Evolutionary conservation across 2,113 vertebrate species (phyloP).

Genomic region (Datnioides undecimradiatus): DNA sequence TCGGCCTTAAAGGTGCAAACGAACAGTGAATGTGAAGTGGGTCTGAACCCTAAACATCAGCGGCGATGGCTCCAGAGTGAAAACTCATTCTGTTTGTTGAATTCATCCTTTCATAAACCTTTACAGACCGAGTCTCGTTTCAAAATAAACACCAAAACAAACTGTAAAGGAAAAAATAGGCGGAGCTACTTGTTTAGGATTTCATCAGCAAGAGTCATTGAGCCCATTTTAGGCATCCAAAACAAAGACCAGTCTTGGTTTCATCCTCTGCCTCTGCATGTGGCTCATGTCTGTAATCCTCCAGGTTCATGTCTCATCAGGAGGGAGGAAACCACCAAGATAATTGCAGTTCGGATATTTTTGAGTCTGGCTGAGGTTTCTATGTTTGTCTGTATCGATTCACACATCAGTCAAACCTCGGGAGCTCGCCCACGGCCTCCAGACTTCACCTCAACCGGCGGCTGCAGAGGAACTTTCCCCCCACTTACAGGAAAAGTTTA

Average conservation of each 20-base stretch:
- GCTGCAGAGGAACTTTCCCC: not conserved
- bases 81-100: no score
- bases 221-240: not conserved
- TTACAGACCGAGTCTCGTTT: no score
- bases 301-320: not conserved
- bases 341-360: slow-evolving; percentile 38
- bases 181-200: no score
- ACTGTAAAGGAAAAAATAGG: no score
- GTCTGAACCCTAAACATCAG: no score
- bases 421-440: not conserved
- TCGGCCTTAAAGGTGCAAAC: no score
- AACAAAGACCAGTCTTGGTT: not conserved
- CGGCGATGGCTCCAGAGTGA: no score
- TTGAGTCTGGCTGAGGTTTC: slow-evolving; percentile 19
- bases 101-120: no score
- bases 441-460: not conserved
- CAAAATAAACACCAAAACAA: no score
- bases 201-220: no score
- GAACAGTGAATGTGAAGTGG: no score
- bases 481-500: not conserved
- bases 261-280: not conserved
- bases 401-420: slow-evolving; percentile 15
- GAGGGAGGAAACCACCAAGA: not conserved
- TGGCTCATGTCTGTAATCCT: not conserved
- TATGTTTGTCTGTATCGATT: slow-evolving; percentile 19